Base-by-base conservation (phyloP, 2,113 vertebrate species). In the Hyperopisus bebe region DNA sequence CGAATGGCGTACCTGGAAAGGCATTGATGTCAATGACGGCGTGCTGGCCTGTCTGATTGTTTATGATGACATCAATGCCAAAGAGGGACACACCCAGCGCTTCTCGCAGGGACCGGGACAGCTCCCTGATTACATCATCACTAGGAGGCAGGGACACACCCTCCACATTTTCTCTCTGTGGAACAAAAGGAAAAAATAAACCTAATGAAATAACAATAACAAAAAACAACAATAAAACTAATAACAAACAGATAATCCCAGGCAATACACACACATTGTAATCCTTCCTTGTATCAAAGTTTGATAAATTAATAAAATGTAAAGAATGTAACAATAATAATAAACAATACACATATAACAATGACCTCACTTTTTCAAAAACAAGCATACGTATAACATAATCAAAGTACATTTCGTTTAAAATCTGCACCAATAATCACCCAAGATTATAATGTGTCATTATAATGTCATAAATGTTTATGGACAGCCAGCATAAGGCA, bases 21-120 rank as follows among this genome's bases (percentile, higher is more conserved):
- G 98, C 98, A 58, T 99, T 99, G 94, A 99, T 96, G 93, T 99
- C 98, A 5, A 99, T 99, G 92, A 99, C 97, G 0, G 98, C 97
- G 0, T 99, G 98, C 92, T 99, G 98, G 51, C 98, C 98, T 0
- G 98, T 99, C 94, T 97, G 97, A 94, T 99, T 99, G 94, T 99
- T 99, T 92, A 99, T 99, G 93, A 99, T 99, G 91, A 99, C 95
- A 70, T 99, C 98, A 3, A 99, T 99, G 62, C 98, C 98, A 42
- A 99, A 99, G 47, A 99, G 96, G 0, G 98, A 99, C 93, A 99
- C 97, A 5, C 97, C 97, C 90, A 99, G 96, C 0, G 97, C 95
- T 94, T 98, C 96, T 10, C 97, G 95, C 91, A 99, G 93, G 0
- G 97, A 97, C 93, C 96, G 96, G 15, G 97, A 99, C 89, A 99